phyloP scores from a whole-genome alignment of 2,797 vertebrate genomes.

The Limnodromus scolopaceus region DNA sequence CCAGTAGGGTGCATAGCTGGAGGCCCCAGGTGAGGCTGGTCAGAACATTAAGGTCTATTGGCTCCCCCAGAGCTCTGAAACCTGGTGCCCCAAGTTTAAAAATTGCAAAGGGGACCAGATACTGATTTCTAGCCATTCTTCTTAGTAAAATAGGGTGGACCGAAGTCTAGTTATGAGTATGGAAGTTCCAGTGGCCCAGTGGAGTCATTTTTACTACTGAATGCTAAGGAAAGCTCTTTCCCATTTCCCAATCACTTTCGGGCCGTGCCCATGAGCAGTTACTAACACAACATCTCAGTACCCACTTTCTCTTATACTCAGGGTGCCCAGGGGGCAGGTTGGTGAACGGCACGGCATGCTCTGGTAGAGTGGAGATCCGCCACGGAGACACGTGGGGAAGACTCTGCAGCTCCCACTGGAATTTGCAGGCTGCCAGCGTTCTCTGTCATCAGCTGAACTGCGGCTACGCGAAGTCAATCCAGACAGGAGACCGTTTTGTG shows the following conservation, averaged over 20 bases:
- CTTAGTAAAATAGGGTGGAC: background rate
- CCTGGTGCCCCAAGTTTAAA: background rate
- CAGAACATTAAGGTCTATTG: background rate
- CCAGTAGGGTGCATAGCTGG: background rate
- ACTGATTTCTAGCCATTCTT: background rate
- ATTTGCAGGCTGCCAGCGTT: slow-evolving; percentile 56
- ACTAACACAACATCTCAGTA: background rate
- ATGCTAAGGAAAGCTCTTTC: background rate
- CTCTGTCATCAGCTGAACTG: slow-evolving; percentile 71
- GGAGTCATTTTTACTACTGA: background rate
- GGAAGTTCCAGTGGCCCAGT: background rate
- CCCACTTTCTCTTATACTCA: background rate
- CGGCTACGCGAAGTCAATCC: slow-evolving; percentile 48
- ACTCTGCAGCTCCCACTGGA: slow-evolving; percentile 69
- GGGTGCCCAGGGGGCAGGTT: slow-evolving; percentile 37
- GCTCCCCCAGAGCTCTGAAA: background rate
- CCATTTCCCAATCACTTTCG: background rate
- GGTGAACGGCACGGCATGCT: slow-evolving; percentile 54
- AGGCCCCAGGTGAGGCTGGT: background rate
- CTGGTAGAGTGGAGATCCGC: slow-evolving; percentile 72
- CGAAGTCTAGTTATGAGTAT: background rate
- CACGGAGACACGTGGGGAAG: slow-evolving; percentile 39
- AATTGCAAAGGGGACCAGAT: background rate
- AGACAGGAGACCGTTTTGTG: background rate
- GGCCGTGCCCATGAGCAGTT: background rate